These are phyloP conservation scores for Raja brachyura DNA, from an alignment of 2,113 vertebrate species.

Conservation along the genomic window DNA sequence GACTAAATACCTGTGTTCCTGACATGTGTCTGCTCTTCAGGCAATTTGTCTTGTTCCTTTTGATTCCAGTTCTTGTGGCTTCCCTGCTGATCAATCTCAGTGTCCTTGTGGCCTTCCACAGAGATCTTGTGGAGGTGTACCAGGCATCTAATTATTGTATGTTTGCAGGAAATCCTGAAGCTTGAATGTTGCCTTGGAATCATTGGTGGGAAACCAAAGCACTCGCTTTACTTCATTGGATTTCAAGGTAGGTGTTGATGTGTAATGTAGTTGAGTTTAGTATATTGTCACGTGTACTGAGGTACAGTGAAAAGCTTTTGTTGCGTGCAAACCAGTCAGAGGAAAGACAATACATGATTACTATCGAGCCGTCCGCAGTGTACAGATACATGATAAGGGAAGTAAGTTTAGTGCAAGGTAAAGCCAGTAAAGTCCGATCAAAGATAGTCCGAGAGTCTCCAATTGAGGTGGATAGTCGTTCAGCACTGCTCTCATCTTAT, in stretches of 20 bases:
- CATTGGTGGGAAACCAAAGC: constrained; percentile 83
- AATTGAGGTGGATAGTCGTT: no score
- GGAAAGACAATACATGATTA: no score
- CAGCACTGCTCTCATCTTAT: no score
- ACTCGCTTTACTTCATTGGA: constrained; percentile 82
- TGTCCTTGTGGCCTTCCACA: neutral
- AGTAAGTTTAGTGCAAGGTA: no score
- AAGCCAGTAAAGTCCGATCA: no score
- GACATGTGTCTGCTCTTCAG: neutral
- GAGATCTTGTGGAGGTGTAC: neutral
- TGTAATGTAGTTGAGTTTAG: no score
- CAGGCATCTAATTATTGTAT: neutral
- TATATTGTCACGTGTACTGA: no score
- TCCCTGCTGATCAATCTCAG: neutral
- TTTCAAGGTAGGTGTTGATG: constrained; percentile 69
- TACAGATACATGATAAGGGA: no score
- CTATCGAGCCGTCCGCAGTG: no score
- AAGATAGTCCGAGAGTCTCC: no score
- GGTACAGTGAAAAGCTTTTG: no score
- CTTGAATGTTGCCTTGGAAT: constrained; percentile 80
- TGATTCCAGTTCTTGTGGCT: neutral
- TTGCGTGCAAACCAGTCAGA: no score
- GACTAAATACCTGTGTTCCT: neutral
- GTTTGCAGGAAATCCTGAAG: constrained; percentile 69
- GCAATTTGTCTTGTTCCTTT: neutral